phyloP scores from a whole-genome alignment of 2,888 invertebrate species.

The Apomyelois bistriatella region DNA sequence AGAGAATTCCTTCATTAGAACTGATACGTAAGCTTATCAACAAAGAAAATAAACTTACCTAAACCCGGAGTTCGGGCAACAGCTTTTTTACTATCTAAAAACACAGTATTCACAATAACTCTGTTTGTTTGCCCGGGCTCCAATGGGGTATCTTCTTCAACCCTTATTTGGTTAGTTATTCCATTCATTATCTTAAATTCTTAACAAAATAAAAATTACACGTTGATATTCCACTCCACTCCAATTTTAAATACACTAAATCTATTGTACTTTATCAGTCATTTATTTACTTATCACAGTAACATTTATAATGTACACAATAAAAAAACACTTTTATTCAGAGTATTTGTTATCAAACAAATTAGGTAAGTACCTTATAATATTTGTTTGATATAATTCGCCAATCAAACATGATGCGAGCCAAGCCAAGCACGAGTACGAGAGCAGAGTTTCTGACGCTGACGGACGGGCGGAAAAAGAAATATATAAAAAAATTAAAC shows the following conservation, averaged over 20 bases:
- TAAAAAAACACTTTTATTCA: not conserved
- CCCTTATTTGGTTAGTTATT: conserved; percentile 3
- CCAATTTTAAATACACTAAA: not conserved
- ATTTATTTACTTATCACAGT: not conserved
- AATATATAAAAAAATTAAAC: not conserved
- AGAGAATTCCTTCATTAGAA: not conserved
- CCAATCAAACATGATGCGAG: not conserved
- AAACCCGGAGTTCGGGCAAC: not conserved
- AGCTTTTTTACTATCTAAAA: not conserved
- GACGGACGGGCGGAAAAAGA: too few species aligned
- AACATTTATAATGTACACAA: not conserved
- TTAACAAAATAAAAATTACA: not conserved
- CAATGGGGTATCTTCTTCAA: conserved; percentile 4
- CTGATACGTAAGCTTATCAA: not conserved
- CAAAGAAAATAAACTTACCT: conserved; percentile 4
- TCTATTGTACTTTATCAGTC: not conserved
- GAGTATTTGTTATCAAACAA: not conserved
- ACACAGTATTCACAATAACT: conserved; percentile 6
- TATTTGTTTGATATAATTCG: not conserved
- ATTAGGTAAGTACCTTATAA: not conserved
- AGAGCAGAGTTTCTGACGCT: too few species aligned
- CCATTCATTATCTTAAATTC: not conserved
- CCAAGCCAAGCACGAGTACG: too few species aligned
- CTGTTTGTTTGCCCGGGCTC: conserved; percentile 1
- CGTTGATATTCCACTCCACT: not conserved